Evolutionary conservation across 2,113 vertebrate species (phyloP), one percentile per base, ranked within the genome.

Genomic region (Acrocephalus kingi): DNA sequence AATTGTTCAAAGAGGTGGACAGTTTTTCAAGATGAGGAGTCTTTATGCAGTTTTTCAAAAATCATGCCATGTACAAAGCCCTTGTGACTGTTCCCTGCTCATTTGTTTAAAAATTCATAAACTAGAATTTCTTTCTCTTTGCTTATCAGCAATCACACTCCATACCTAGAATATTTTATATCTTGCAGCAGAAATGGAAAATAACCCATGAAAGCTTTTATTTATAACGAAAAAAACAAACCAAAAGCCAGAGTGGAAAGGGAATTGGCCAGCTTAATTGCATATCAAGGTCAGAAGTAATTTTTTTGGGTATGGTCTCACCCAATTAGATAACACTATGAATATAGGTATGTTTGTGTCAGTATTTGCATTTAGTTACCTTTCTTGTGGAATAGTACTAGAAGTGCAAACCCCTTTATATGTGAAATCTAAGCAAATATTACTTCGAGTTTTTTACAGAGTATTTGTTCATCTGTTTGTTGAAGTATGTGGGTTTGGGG

Each of bases 101-200:
- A 74, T 62, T 87, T 85, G 30, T 72, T 96, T 85, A 92, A 96
- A 92, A 93, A 79, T 92, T 94, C 20, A 92, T 95, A 75, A 90
- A 63, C 48, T 23, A 90, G 56, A 87, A n/a, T 68, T 90, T 75
- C 35, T 85, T 94, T 90, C 49, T 87, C 21, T 31, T 89, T 87
- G 15, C 33, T 69, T 82, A 87, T 63, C 66, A 84, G 55, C 35
- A 87, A 33, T 63, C 33, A 27, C 25, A 37, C 16, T 72, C 11
- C 48, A 63, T 79, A 63, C 18, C 18, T 90, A 78, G 62, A 82
- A 72, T 88, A 79, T 55, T 75, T 92, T 75, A 68, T 68, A 51
- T 3, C 30, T 92, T 88, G 23, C 20, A 75, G 43, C 1, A 2
- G 12, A 87, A 89, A 84, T 28, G 23, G 10, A 54, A 92, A 91